Evolutionary conservation across 1,140 invertebrate genomes (phyloP), one percentile per base, ranked within the genome.

Genomic region (Gryon sp.): DNA sequence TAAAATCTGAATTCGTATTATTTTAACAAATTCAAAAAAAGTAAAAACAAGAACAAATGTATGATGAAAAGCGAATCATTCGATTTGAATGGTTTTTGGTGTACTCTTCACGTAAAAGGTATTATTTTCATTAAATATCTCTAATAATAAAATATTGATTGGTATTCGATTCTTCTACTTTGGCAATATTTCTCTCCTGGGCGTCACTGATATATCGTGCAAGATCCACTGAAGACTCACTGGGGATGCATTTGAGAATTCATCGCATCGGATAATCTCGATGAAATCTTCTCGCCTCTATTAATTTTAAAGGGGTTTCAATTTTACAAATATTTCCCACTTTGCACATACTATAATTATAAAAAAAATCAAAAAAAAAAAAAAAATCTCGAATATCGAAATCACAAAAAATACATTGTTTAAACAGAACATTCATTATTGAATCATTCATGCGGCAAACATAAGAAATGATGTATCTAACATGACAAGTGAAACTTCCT

Each of bases 231-330:
- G 59, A 73, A 65, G 60, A 65, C 52, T 36, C 69, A 43, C 69
- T 36, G 28, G 69, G 69, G 69, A 73, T 59, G 18, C 69, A 65
- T 73, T 73, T 65, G 52, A 65, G 52, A 73, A 73, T 43, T 73
- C 52, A 73, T 65, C 50, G 50, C 11, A 5, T 22, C 48, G 40
- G 18, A 41, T 65, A 11, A 24, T 30, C 41, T 36, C 41, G 52
- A 65, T 57, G 59, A 73, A 50, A 73, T 59, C 52, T 34, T 18
- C 12, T 32, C 63, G 16, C 40, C 14, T 48, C 69, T 50, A 73
- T 63, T 73, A 63, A 73, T 63, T 52, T 57, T 26, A 41, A 63
- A 38, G 22, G 32, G 32, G 36, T 7, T 15, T 52, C 46, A 45
- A 6, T n/a, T 6, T 46, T 26, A 28, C 40, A 24, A 24, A 24